Percentiles rank a stretch among this genome's conserved stretches.
Conservation (phyloP, 2,888 invertebrate genomes). For the Tanypteryx hageni region DNA sequence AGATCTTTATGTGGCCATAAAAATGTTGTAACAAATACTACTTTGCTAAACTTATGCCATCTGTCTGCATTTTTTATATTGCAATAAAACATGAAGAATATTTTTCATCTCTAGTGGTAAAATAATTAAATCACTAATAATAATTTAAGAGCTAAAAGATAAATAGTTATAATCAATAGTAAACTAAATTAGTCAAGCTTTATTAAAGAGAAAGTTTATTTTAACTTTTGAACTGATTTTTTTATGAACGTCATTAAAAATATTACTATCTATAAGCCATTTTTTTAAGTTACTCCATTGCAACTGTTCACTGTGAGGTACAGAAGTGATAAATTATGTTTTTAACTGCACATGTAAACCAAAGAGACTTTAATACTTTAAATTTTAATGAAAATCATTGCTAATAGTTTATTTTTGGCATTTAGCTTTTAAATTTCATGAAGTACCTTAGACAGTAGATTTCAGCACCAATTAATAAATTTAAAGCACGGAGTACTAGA, state of each 20-base stretch:
- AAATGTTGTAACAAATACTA: too few relatives aligned
- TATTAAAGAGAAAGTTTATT: too few relatives aligned
- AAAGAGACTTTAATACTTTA: background rate
- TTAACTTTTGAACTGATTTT: too few relatives aligned
- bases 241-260: too few relatives aligned
- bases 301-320: background rate
- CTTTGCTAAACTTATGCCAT: too few relatives aligned
- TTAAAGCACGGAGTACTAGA: constrained; percentile 68
- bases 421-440: background rate
- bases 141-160: background rate
- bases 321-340: background rate
- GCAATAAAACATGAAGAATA: background rate
- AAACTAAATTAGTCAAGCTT: too few relatives aligned
- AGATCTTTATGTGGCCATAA: too few relatives aligned
- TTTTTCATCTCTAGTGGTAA: background rate
- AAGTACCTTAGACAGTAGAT: constrained; percentile 69
- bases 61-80: background rate
- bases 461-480: constrained; percentile 70
- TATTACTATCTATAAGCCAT: too few relatives aligned
- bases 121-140: background rate
- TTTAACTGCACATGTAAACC: background rate
- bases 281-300: too few relatives aligned
- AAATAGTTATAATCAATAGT: background rate
- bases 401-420: background rate
- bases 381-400: background rate